A percentile compares a stretch with the other conserved stretches of the same genome.
phyloP scores from a whole-genome alignment of 2,113 vertebrate species.

The Todiramphus saurophagus region DNA sequence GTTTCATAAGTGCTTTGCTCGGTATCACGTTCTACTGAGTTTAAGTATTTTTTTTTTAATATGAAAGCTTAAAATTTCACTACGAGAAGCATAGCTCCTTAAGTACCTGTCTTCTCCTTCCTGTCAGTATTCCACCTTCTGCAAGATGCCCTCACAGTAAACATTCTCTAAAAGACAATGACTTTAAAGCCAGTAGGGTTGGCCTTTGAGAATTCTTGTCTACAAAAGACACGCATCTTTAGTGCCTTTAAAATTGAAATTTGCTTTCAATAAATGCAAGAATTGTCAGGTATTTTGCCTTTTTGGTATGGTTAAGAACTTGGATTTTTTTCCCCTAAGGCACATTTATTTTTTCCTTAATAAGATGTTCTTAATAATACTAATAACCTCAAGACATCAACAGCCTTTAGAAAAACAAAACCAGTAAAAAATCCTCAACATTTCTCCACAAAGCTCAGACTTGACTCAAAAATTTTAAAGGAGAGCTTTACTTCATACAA shows the following conservation, averaged over 20 bases:
- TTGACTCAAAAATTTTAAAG: neutral
- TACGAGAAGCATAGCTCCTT: neutral
- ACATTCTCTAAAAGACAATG: neutral
- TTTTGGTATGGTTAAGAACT: neutral
- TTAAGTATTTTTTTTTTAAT: neutral
- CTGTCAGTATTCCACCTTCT: neutral
- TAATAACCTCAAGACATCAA: neutral
- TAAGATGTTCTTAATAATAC: neutral
- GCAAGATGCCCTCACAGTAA: neutral
- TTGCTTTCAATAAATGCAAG: neutral
- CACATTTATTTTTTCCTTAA: neutral
- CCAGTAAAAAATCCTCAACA: neutral
- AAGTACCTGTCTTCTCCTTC: neutral
- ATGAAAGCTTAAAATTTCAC: neutral
- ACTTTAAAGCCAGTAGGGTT: neutral
- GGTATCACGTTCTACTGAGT: neutral
- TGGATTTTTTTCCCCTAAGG: neutral
- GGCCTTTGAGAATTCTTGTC: neutral
- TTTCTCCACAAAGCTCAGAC: neutral
- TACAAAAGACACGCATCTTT: neutral
- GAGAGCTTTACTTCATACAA: neutral
- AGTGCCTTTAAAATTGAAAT: neutral
- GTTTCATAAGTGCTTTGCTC: neutral
- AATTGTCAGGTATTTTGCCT: neutral
- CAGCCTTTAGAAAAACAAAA: neutral